Percentiles rank a stretch among this genome's conserved stretches.
phyloP scores from a whole-genome alignment of 2,113 vertebrate species.

The Ageneiosus marmoratus region DNA sequence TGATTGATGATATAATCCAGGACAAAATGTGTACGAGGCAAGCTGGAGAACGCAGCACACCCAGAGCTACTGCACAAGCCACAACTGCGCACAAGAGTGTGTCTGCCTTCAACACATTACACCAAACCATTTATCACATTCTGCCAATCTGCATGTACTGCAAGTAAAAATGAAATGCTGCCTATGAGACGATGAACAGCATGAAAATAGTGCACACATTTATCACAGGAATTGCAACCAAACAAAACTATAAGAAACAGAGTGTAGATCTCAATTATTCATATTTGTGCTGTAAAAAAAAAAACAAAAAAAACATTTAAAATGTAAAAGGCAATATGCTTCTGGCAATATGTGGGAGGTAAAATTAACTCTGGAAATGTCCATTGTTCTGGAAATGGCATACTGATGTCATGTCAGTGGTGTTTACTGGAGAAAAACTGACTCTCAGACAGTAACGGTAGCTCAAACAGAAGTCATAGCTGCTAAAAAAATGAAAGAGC shows the following conservation, averaged over 20 bases:
- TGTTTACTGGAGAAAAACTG: background rate
- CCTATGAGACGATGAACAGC: background rate
- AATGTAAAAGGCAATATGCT: background rate
- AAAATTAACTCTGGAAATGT: background rate
- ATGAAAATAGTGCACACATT: background rate
- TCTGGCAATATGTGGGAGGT: background rate
- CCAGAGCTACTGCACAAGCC: background rate
- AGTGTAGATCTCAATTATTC: background rate
- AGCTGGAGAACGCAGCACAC: background rate
- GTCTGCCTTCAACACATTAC: conserved; percentile 10
- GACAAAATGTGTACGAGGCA: background rate
- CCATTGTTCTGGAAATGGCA: background rate
- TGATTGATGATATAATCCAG: conserved; percentile 7
- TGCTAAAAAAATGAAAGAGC: background rate
- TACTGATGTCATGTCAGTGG: background rate
- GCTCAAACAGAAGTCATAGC: too few species aligned
- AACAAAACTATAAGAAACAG: too few species aligned
- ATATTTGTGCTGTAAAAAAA: background rate
- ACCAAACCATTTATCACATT: conserved; percentile 18
- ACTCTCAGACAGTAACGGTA: background rate
- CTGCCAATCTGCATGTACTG: conserved; percentile 19
- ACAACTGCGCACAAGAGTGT: background rate
- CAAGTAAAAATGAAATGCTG: conserved; percentile 10
- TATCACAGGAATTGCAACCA: background rate
- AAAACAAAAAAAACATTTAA: too few species aligned